Evolutionary conservation across 2,797 vertebrate genomes (phyloP).

Genomic region (Trachurus trachurus): DNA sequence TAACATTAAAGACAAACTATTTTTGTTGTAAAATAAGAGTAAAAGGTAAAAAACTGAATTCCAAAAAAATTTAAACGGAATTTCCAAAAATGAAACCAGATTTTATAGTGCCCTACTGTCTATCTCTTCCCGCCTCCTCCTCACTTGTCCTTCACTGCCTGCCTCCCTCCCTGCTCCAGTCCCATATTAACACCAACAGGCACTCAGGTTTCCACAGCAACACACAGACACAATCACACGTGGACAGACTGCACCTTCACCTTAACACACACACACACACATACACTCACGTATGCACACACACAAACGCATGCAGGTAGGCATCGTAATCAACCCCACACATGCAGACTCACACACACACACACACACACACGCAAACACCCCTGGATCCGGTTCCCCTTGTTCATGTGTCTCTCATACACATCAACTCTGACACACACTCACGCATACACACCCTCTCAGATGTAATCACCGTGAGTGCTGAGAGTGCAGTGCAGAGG

Average conservation of each 20-base stretch:
- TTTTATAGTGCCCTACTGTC: slow-evolving; percentile 22
- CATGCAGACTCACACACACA: slow-evolving; percentile 52
- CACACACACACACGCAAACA: slow-evolving; percentile 25
- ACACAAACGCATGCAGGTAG: slow-evolving; percentile 45
- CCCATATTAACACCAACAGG: slow-evolving; percentile 44
- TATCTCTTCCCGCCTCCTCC: slow-evolving; percentile 41
- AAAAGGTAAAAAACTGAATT: too few species aligned
- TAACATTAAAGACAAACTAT: too few species aligned
- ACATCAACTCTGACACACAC: slow-evolving; percentile 26
- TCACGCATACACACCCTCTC: slow-evolving; percentile 42
- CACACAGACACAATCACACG: slow-evolving; percentile 51
- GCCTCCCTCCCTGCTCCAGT: slow-evolving; percentile 32
- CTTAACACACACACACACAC: slow-evolving; percentile 40
- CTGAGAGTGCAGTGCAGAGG: slow-evolving; percentile 79
- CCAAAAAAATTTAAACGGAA: too few species aligned
- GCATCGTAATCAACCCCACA: slow-evolving; percentile 69
- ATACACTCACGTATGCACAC: slow-evolving; percentile 34
- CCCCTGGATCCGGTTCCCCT: slow-evolving; percentile 17
- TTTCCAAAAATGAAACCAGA: too few species aligned
- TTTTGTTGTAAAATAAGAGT: too few species aligned
- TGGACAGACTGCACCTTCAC: slow-evolving; percentile 47
- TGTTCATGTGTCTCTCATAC: slow-evolving; percentile 6
- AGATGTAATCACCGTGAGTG: slow-evolving; percentile 82
- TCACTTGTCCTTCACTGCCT: slow-evolving; percentile 55
- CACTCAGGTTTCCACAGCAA: slow-evolving; percentile 63